Base-by-base conservation (phyloP, 1,140 invertebrate species). In the Argopecten irradians region DNA sequence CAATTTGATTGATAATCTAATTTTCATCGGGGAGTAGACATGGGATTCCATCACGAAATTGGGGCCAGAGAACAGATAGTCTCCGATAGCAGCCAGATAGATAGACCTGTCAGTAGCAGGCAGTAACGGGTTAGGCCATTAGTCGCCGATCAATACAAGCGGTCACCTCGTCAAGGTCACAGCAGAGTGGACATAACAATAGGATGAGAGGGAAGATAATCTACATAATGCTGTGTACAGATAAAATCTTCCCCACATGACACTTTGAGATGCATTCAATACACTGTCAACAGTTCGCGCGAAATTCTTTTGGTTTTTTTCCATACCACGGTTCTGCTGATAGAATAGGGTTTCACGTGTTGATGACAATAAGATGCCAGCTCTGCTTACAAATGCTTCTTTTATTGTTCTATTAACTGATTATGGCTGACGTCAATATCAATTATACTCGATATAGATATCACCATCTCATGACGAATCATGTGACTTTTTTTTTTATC, bases 21-120 rank as follows among this genome's bases (percentile, higher is more conserved):
- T 71, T 22, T 55, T 22, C 14, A 19, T 55, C 43, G 14, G 43
- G 43, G 43, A 28, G 55, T 71, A 28, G 55, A 71, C 8, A 71
- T n/a, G 0, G 55, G 55, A 71, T 71, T 71, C 55, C 55, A 71
- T n/a, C 55, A 71, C 55, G 55, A 71, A n/a, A 71, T 71, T 71
- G 55, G n/a, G 55, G 55, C 5, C 55, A 71, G 7, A 71, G n/a
- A 71, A 71, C n/a, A 16, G 55, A 71, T n/a, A 71, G 22, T 16
- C 36, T 39, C 36, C 5, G 5, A 5, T 8, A 39, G 36, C 36
- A 0, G 55, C 1, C n/a, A 11, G n/a, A 71, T 71, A 28, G 55
- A 71, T 28, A 16, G 55, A 3, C 43, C 14, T 55, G 43, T 71
- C 55, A 71, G 28, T 71, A 71, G 28, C 55, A 71, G 55, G 16